Evolutionary conservation across 2,797 vertebrate genomes (phyloP), one percentile per base, ranked within the genome.

Genomic region (Onychomys torridus): DNA sequence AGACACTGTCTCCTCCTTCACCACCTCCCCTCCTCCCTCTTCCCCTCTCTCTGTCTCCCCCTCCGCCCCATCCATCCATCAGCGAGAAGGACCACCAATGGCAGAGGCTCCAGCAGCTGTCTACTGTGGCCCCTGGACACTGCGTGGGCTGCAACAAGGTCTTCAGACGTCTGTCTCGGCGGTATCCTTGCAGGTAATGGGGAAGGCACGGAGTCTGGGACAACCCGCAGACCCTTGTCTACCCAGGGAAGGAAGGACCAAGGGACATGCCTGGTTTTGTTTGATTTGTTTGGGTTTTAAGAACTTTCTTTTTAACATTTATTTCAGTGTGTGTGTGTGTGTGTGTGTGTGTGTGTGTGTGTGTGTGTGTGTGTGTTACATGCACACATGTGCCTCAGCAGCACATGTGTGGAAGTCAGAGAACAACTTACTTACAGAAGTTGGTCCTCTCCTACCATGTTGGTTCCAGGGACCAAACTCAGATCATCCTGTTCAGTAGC

Each of bases 1-100:
- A 71, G 34, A 37, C 8, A 21, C 65, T 37, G 2, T 71, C n/a
- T 29, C 67, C 43, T 52, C 43, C 23, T 19, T 55, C 49, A 71
- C 23, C 85, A 11, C 34, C 46, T 37, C 5, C 4, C 21, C 29
- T 23, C 65, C 43, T 27, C 32, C 37, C 13, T 89, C 5, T 67
- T n/a, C 23, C 49, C n/a, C 27, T 69, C n/a, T 34, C 1, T 73
- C 16, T 79, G 52, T 61, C 61, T 59, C 16, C 23, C 13, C 49
- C 63, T 75, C 63, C 12, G 2, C 43, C 14, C 46, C 2, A 3
- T 46, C 25, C 2, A 3, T 46, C 25, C 52, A 14, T 52, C 96
- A 99, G 98, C 34, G 98, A 99, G 94, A 99, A 99, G 91, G 98
- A 99, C 95, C 95, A 63, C 34, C 96, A 98, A 83, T 99, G 98